Percentiles rank a stretch among this genome's conserved stretches.
phyloP scores from a whole-genome alignment of 2,797 vertebrate species.

The Picus viridis region DNA sequence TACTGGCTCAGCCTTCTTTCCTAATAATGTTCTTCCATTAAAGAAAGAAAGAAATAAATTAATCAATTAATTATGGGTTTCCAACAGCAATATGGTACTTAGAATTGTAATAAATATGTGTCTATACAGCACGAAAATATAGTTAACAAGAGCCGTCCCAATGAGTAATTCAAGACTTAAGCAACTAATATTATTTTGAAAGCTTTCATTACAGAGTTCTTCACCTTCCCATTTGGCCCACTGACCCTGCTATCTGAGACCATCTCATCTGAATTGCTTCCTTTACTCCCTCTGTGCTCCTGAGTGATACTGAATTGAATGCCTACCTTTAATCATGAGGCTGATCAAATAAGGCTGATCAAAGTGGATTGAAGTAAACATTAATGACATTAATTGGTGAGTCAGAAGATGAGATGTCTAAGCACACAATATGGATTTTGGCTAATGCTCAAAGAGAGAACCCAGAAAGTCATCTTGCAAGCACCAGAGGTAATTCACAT shows the following conservation, averaged over 20 bases:
- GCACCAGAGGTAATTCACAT: neutral
- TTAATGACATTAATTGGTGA: conserved; percentile 6
- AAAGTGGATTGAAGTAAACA: conserved; percentile 42
- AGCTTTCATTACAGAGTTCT: conserved; percentile 61
- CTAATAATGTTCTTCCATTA: conserved; percentile 41
- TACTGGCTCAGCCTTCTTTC: conserved; percentile 42
- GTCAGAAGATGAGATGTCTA: neutral
- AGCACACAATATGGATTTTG: neutral
- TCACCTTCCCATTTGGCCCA: conserved; percentile 23
- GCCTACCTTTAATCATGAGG: neutral
- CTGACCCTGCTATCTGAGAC: conserved; percentile 28
- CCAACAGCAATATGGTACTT: conserved; percentile 46
- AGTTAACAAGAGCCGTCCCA: conserved; percentile 86
- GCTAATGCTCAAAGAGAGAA: neutral
- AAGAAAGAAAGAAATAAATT: conserved; percentile 65
- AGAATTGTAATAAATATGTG: conserved; percentile 60
- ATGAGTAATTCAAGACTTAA: conserved; percentile 75
- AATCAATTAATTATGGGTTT: conserved; percentile 71
- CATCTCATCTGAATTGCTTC: conserved; percentile 9
- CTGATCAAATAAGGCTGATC: conserved; percentile 23
- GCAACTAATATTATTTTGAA: conserved; percentile 81
- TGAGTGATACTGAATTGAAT: neutral
- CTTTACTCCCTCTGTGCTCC: conserved; percentile 10
- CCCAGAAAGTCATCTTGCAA: neutral
- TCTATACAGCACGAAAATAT: conserved; percentile 71